Conservation (phyloP, 1,140 invertebrate species). For the Carposina sasakii region DNA sequence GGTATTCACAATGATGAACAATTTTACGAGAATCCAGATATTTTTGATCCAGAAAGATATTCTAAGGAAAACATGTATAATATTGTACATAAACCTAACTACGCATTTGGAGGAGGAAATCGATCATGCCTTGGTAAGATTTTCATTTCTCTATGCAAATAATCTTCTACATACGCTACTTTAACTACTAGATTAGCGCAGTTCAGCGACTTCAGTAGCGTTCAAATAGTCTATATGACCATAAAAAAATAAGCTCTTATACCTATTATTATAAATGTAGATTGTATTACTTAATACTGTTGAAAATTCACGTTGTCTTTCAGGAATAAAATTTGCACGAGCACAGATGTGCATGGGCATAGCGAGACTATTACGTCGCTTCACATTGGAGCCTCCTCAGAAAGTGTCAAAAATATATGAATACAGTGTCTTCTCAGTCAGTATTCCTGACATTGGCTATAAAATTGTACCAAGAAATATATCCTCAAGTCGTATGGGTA, state of each 20-base stretch:
- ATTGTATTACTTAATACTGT: too few relatives aligned
- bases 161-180: too few relatives aligned
- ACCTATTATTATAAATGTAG: too few relatives aligned
- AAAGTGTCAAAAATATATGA: background rate
- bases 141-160: too few relatives aligned
- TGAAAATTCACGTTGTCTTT: too few relatives aligned
- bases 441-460: background rate
- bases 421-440: conserved; percentile 4
- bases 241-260: too few relatives aligned
- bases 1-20: conserved; percentile 75
- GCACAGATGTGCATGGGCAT: conserved; percentile 64
- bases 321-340: conserved; percentile 69
- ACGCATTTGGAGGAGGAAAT: conserved; percentile 82
- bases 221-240: too few relatives aligned
- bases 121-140: conserved; percentile 78
- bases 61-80: conserved; percentile 51
- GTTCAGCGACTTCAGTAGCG: too few relatives aligned
- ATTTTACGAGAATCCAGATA: conserved; percentile 74
- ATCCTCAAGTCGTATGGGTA: too few relatives aligned
- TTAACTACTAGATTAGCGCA: too few relatives aligned
- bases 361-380: conserved; percentile 43
- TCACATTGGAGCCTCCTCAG: conserved; percentile 34
- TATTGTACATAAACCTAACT: conserved; percentile 70
- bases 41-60: conserved; percentile 77
- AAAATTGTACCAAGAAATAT: conserved; percentile 9